A percentile compares a stretch with the other conserved stretches of the same genome.
Evolutionary conservation across 2,797 vertebrate genomes (phyloP).

Genomic region (Typhlichthys subterraneus): DNA sequence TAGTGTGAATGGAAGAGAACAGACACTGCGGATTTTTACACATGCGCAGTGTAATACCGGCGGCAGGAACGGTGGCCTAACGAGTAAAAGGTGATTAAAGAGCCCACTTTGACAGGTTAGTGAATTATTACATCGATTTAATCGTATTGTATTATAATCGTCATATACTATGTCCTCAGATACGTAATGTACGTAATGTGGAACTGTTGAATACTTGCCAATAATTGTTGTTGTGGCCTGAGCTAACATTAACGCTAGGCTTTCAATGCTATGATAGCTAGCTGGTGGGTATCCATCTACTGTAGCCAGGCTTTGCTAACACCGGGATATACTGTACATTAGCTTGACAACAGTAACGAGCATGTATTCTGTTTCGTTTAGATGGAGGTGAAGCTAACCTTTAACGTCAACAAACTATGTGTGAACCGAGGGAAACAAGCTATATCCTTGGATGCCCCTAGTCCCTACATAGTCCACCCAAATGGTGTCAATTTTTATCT

Average conservation of each 20-base stretch:
- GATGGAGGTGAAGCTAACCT: too few relatives aligned
- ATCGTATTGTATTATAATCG: too few relatives aligned
- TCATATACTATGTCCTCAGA: not conserved
- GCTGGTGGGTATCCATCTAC: not conserved
- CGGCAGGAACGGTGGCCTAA: slow-evolving; percentile 71
- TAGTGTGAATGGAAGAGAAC: slow-evolving; percentile 8
- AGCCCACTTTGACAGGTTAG: slow-evolving; percentile 77
- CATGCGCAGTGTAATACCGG: slow-evolving; percentile 78
- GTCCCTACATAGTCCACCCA: slow-evolving; percentile 2
- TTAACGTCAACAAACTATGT: too few relatives aligned
- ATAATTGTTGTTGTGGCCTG: slow-evolving; percentile 5
- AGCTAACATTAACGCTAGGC: slow-evolving; percentile 18
- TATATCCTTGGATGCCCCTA: slow-evolving; percentile 49
- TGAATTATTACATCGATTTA: slow-evolving; percentile 10
- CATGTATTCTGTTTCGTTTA: not conserved
- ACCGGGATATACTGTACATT: slow-evolving; percentile 44
- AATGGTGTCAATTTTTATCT: not conserved
- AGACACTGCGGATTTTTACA: slow-evolving; percentile 19
- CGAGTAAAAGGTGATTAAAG: slow-evolving; percentile 66
- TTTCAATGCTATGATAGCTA: slow-evolving; percentile 43
- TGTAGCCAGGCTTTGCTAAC: slow-evolving; percentile 19
- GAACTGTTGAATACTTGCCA: not conserved
- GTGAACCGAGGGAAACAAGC: slow-evolving; percentile 39
- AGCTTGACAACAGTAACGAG: slow-evolving; percentile 1
- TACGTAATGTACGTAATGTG: not conserved